Evolutionary conservation across 2,797 vertebrate species (phyloP), one percentile per base, ranked within the genome.

Genomic region (Oreonectes daqikongensis): DNA sequence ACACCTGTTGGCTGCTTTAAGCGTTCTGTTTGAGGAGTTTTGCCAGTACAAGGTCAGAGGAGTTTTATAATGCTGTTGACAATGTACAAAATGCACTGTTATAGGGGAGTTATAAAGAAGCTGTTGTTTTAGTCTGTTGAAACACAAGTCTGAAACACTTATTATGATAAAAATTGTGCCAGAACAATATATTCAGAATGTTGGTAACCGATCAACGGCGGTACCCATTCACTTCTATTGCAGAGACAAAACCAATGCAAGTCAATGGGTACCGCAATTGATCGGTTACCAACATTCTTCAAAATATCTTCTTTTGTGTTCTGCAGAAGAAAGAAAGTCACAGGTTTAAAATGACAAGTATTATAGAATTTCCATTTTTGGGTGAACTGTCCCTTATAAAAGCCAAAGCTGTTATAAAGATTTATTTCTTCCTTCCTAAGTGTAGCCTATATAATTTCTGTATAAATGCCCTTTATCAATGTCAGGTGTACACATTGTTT

Each of bases 1-100:
- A 50, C 71, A 75, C 78, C 83, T 84, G 71, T 78, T 53, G 75
- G 65, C 30, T 40, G 20, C 48, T 76, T 67, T 20, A 10, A 18
- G 32, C n/a, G 35, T 50, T 50, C 42, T 61, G 64, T 61, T n/a
- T 42, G 20, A 52, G 32, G 6, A 20, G 17, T 42, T 64, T 22
- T 15, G 6, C 15, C 30, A 57, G n/a, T 15, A 24, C 20, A 48
- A 68, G 64, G 73, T 68, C 40, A 68, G 4, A 30, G 60, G 20
- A 42, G 38, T 17, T 28, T 38, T 18, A 57, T 28, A 40, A 42
- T 9, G 17, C 57, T 20, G 48, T 1, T 38, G 32, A 64, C 28
- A 60, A 60, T 4, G 57, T 61, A 48, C n/a, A 61, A 40, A 40
- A 17, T n/a, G 20, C 18, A 18, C 69, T 7, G 28, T 26, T 26